phyloP scores from a whole-genome alignment of 1,140 invertebrate genomes.

The Panonychus citri region DNA sequence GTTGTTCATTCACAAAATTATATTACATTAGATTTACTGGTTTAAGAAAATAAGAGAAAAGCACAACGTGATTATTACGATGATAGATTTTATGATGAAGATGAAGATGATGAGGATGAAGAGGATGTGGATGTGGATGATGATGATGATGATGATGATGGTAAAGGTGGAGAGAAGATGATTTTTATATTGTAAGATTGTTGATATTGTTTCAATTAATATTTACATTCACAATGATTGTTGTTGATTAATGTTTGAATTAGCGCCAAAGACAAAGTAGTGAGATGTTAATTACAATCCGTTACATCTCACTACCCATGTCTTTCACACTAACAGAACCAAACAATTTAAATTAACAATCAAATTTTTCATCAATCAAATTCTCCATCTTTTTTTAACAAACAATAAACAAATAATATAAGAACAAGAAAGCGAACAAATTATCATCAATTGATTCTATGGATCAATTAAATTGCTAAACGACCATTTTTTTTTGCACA shows the following conservation, averaged over 20 bases:
- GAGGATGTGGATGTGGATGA: not conserved
- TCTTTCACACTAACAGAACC: not conserved
- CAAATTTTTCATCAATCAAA: not conserved
- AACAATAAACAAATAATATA: too few species aligned
- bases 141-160: not conserved
- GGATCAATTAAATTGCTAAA: not conserved
- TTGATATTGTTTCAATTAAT: too few species aligned
- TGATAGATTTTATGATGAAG: too few species aligned
- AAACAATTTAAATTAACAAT: not conserved
- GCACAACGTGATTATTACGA: too few species aligned
- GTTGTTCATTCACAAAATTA: too few species aligned
- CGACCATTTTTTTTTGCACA: too few species aligned
- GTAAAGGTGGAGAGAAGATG: not conserved
- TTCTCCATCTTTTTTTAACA: not conserved
- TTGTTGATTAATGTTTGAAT: too few species aligned
- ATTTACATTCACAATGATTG: too few species aligned
- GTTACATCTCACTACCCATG: too few species aligned
- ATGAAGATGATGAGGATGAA: not conserved
- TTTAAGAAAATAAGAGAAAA: too few species aligned
- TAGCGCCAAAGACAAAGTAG: not conserved
- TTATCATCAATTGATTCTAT: not conserved
- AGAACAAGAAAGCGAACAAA: not conserved
- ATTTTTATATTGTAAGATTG: too few species aligned
- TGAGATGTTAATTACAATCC: not conserved
- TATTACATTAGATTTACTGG: too few species aligned